Evolutionary conservation across 1,140 invertebrate species (phyloP).

Genomic region (Diabrotica virgifera): DNA sequence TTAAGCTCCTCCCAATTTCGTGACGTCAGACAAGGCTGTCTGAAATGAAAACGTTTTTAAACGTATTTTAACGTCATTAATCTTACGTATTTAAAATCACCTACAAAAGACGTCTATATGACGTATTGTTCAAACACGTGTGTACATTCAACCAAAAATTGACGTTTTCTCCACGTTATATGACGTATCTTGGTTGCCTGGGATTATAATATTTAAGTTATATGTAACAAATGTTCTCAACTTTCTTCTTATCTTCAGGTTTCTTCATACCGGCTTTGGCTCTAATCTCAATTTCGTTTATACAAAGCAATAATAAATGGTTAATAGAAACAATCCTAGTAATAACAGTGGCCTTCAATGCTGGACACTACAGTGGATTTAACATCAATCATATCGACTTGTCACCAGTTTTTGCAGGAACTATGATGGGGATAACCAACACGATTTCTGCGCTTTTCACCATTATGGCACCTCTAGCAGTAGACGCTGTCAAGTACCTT

Average conservation of each 20-base stretch:
- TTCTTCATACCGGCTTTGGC: slow-evolving; percentile 57
- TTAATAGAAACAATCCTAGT: slow-evolving; percentile 60
- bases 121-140: no score
- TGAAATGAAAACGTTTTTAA: no score
- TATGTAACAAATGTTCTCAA: no score
- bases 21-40: no score
- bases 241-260: slow-evolving; percentile 43
- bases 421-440: slow-evolving; percentile 73
- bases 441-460: slow-evolving; percentile 59
- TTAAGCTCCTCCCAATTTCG: no score
- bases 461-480: slow-evolving; percentile 47
- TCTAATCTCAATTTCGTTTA: slow-evolving; percentile 61
- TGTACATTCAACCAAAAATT: no score
- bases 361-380: slow-evolving; percentile 68
- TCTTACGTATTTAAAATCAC: no score
- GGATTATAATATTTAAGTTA: no score
- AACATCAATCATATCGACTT: slow-evolving; percentile 67
- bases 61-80: no score
- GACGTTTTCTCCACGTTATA: no score
- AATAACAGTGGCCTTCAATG: slow-evolving; percentile 69
- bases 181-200: no score
- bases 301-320: slow-evolving; percentile 41
- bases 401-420: slow-evolving; percentile 66
- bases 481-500: slow-evolving; percentile 26
- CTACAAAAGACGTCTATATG: no score